These are phyloP conservation scores for Aporophyla nigra DNA, from an alignment of 2,888 invertebrate genomes.

Conservation along the genomic window DNA sequence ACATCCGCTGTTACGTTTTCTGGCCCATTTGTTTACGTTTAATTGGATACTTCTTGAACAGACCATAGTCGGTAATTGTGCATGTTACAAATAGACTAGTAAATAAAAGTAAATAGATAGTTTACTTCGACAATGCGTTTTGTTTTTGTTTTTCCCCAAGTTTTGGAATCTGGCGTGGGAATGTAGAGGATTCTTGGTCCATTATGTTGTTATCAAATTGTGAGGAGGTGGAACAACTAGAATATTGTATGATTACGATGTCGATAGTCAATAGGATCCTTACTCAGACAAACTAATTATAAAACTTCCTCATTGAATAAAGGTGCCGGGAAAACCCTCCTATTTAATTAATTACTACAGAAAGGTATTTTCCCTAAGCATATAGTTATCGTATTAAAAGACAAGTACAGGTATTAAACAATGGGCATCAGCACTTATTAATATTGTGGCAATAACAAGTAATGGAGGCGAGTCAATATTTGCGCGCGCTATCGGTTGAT, in stretches of 20 bases:
- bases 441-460: conserved; percentile 18
- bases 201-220: conserved; percentile 29
- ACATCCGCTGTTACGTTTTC: background rate
- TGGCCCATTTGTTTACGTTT: background rate
- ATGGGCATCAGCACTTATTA: conserved; percentile 44
- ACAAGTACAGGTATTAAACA: conserved; percentile 35
- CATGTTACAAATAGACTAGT: conserved; percentile 55
- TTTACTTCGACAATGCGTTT: conserved; percentile 44
- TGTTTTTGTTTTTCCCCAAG: conserved; percentile 45
- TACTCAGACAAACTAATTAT: background rate
- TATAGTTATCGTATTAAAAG: conserved; percentile 44
- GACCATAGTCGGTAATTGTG: conserved; percentile 39
- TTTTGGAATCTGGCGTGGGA: conserved; percentile 46
- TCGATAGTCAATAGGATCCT: background rate
- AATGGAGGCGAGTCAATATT: conserved; percentile 65
- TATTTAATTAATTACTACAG: background rate
- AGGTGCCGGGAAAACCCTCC: background rate
- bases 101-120: too few relatives aligned
- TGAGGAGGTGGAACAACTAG: background rate
- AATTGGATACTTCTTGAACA: background rate
- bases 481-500: conserved; percentile 64
- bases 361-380: conserved; percentile 31
- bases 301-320: background rate
- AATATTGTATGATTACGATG: background rate
- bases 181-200: background rate